Evolutionary conservation across 2,113 vertebrate species (phyloP), one percentile per base, ranked within the genome.

Genomic region (Sardina pilchardus): DNA sequence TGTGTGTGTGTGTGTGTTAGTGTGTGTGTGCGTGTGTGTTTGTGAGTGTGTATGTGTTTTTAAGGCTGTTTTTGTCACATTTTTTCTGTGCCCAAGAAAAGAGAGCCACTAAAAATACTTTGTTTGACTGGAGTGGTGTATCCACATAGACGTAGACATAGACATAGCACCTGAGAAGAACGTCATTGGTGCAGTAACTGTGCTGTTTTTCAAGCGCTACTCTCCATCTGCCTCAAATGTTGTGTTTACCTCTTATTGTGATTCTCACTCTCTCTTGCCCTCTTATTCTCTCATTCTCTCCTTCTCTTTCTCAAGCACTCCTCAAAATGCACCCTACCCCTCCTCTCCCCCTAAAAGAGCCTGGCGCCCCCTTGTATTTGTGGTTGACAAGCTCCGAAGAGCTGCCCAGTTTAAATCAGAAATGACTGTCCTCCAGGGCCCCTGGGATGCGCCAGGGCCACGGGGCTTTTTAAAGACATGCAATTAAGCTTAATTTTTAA

Each of bases 401-500:
- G n/a, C 86, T 88, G 90, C 88, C 86, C 88, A 82, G 83, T 86
- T 85, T 45, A 86, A 87, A 91, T 88, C 88, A 82, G 85, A 86
- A 75, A 85, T 82, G 81, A 67, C 84, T 85, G 80, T 86, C 86
- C 87, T 81, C 71, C 85, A 83, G 87, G 83, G 87, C 89, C 81
- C 67, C 78, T 44, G 84, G 67, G 86, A 34, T 30, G 67, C 12
- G 75, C 75, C 78, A 87, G 87, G 82, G 81, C 63, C 88, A 81
- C 50, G 47, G 81, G 86, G 86, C 88, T 87, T 90, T 90, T 90
- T 92, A 93, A 94, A 94, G 92, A 93, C 87, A 85, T 39, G 90
- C 94, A 95, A 95, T 95, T 95, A 95, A 93, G 93, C 94, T 94
- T 95, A 95, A 95, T 95, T 94, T 95, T 95, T 95, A 95, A 95